Evolutionary conservation across 2,113 vertebrate species (phyloP), one percentile per base, ranked within the genome.

Genomic region (Tachysurus fulvidraco): DNA sequence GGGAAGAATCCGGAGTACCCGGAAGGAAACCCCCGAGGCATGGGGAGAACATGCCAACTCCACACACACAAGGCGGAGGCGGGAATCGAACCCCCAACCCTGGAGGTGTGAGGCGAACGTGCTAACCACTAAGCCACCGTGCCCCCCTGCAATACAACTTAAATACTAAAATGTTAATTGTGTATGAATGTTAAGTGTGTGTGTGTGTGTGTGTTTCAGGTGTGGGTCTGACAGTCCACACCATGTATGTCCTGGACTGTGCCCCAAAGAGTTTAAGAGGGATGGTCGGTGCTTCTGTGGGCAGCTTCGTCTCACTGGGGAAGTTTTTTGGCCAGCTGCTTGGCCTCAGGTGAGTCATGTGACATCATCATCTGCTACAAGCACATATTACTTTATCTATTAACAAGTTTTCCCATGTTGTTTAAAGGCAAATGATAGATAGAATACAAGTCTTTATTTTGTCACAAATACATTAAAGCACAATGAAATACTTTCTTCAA

Each of bases 281-380:
- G 60, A 90, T 94, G 86, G 91, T 95, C 55, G 94, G 95, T 0
- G 90, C 96, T 5, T 94, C 94, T 10, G 55, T 94, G 8, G 90
- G 92, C 5, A 94, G 93, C 74, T 94, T 94, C n/a, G 50, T 92
- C 6, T 94, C 94, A 0, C 0, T 88, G 0, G 96, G 96, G 14
- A 97, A 95, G 91, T 95, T 97, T 28, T 71, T 17, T 41, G 96
- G 96, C 83, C 96, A 97, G 91, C 89, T 94, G 85, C 86, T 96
- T 87, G 96, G 96, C 83, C 94, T 97, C 92, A 95, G 95, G 96
- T 97, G 91, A 85, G 92, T 85, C 21, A 25, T 11, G 16, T 88
- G 76, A 81, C 36, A 52, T 44, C 13, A 11, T 41, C 54, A 50
- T 67, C 36, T 46, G n/a, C 30, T 54, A 16, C 36, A 21, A 41